Evolutionary conservation across 2,888 invertebrate genomes (phyloP).

Genomic region (Beris morrisii): DNA sequence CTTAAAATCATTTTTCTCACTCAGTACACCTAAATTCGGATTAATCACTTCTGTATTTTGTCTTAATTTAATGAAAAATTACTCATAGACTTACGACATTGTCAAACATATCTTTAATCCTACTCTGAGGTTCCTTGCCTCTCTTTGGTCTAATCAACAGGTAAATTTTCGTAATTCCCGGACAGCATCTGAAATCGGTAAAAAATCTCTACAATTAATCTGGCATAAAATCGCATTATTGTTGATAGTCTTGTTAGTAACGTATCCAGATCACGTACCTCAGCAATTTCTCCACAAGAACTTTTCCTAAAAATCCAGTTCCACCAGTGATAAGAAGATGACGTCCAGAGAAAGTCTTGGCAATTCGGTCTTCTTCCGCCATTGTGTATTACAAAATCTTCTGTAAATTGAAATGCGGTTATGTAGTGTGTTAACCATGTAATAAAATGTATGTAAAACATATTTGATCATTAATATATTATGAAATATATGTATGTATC

Average conservation of each 20-base stretch:
- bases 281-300: constrained; percentile 54
- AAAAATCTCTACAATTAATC: neutral
- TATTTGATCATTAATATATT: no score
- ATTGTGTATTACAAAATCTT: no score
- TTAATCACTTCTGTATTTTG: no score
- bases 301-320: constrained; percentile 57
- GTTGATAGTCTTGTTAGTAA: neutral
- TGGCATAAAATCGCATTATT: neutral
- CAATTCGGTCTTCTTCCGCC: constrained; percentile 52
- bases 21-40: no score
- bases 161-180: constrained; percentile 76
- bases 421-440: no score
- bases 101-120: constrained; percentile 78
- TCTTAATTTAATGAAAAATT: neutral
- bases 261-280: constrained; percentile 45
- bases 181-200: constrained; percentile 63
- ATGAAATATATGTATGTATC: no score
- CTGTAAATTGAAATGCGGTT: no score
- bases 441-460: no score
- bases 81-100: constrained; percentile 68
- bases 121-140: constrained; percentile 75
- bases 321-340: constrained; percentile 55
- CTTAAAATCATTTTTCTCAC: no score
- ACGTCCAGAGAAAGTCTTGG: constrained; percentile 51
- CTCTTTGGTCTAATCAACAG: constrained; percentile 82